Evolutionary conservation across 2,888 invertebrate genomes (phyloP).

Genomic region (Ceraclea dissimilis): DNA sequence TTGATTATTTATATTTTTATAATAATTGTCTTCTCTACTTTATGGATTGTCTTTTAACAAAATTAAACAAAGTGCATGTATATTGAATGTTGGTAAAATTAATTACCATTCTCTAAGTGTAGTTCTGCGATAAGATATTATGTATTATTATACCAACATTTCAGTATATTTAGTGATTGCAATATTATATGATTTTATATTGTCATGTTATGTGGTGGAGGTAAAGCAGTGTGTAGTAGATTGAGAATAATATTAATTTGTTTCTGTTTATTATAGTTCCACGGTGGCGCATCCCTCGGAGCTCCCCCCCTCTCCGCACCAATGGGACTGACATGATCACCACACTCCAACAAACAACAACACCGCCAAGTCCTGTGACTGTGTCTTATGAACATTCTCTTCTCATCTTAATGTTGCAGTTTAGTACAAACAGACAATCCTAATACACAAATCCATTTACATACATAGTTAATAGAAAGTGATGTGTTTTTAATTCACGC

Average conservation of each 20-base stretch:
- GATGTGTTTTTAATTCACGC: too few relatives aligned
- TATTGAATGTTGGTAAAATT: too few relatives aligned
- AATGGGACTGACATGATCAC: conserved; percentile 81
- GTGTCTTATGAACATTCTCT: conserved; percentile 19
- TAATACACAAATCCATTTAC: too few relatives aligned
- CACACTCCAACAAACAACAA: conserved; percentile 29
- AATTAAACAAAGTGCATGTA: too few relatives aligned
- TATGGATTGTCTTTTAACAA: too few relatives aligned
- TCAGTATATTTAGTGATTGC: not conserved
- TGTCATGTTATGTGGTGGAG: conserved; percentile 1
- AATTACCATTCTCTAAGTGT: too few relatives aligned
- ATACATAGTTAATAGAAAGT: too few relatives aligned
- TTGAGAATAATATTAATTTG: not conserved
- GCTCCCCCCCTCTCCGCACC: conserved; percentile 95
- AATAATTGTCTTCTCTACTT: too few relatives aligned
- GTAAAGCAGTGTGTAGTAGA: not conserved
- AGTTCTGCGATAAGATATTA: too few relatives aligned
- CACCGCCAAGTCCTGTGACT: conserved; percentile 14
- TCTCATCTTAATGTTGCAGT: not conserved
- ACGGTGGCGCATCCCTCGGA: conserved; percentile 96
- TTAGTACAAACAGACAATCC: too few relatives aligned
- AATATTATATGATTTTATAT: not conserved
- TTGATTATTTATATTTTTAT: too few relatives aligned
- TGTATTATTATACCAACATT: not conserved
- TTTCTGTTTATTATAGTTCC: conserved; percentile 60